Evolutionary conservation across 2,113 vertebrate species (phyloP).

Genomic region (Trichomycterus rosablanca): DNA sequence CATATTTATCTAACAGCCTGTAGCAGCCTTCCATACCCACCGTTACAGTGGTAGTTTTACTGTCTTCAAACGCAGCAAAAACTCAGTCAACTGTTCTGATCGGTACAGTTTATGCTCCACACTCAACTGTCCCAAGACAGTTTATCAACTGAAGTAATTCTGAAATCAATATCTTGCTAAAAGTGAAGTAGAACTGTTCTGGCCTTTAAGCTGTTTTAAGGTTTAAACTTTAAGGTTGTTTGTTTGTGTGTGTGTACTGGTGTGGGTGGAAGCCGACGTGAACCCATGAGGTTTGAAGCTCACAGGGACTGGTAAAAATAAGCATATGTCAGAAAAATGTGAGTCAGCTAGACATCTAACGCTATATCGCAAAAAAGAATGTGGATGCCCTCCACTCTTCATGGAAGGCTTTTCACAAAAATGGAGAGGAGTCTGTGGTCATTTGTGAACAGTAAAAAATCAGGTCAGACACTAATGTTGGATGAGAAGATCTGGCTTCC

Average conservation of each 20-base stretch:
- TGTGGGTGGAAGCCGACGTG: too few relatives aligned
- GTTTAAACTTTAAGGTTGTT: too few relatives aligned
- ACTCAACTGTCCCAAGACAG: constrained; percentile 3
- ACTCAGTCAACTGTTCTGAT: background rate
- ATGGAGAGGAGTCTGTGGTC: too few relatives aligned
- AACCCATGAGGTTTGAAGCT: constrained; percentile 17
- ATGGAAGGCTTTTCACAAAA: too few relatives aligned
- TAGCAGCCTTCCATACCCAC: background rate
- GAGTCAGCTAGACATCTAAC: too few relatives aligned
- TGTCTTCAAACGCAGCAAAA: background rate
- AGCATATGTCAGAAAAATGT: constrained; percentile 37
- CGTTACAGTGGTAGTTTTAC: too few relatives aligned
- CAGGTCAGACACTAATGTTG: too few relatives aligned
- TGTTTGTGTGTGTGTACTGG: too few relatives aligned
- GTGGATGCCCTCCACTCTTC: too few relatives aligned
- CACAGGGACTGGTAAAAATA: constrained; percentile 32
- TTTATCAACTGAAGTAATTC: background rate
- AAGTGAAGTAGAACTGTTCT: constrained; percentile 12
- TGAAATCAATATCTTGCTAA: constrained; percentile 3
- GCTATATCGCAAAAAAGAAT: too few relatives aligned
- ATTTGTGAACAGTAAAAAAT: too few relatives aligned
- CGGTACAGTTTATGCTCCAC: constrained; percentile 5
- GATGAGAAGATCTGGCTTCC: too few relatives aligned
- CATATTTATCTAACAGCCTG: constrained; percentile 1
- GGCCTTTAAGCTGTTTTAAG: constrained; percentile 2